A percentile compares a stretch with the other conserved stretches of the same genome.
phyloP scores from a whole-genome alignment of 1,140 invertebrate species.

The Nebria ingens region DNA sequence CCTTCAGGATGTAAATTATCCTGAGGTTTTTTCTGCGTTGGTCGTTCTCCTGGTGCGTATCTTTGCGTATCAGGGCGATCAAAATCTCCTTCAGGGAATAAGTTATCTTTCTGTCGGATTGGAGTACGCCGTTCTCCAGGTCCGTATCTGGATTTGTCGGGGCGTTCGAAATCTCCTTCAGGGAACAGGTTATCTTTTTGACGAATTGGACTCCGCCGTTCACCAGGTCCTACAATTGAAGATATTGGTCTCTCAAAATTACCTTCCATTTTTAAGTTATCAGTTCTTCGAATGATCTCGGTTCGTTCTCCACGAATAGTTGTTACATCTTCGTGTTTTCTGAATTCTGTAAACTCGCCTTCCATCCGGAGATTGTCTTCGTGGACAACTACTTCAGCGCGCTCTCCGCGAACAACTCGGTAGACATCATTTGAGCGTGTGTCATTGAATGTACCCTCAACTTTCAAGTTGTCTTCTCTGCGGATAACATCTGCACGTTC shows the following conservation, averaged over 20 bases:
- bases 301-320: conserved; percentile 19
- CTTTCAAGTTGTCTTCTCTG: conserved; percentile 52
- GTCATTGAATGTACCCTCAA: conserved; percentile 49
- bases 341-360: conserved; percentile 40
- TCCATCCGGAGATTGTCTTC: conserved; percentile 40
- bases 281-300: conserved; percentile 27
- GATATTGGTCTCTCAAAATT: conserved; percentile 37
- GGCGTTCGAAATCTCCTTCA: conserved; percentile 53
- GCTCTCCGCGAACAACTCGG: conserved; percentile 36
- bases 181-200: conserved; percentile 39
- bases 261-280: conserved; percentile 60
- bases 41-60: conserved; percentile 45
- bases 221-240: conserved; percentile 35
- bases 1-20: conserved; percentile 46
- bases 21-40: conserved; percentile 40
- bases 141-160: conserved; percentile 28
- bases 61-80: conserved; percentile 39
- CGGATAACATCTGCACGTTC: conserved; percentile 44
- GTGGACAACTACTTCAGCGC: conserved; percentile 31
- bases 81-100: conserved; percentile 46
- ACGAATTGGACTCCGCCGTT: conserved; percentile 28
- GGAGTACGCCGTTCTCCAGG: conserved; percentile 42
- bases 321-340: conserved; percentile 28
- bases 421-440: conserved; percentile 34
- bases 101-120: conserved; percentile 44